Base-by-base conservation (phyloP, 2,113 vertebrate species). In the Heterotis niloticus region DNA sequence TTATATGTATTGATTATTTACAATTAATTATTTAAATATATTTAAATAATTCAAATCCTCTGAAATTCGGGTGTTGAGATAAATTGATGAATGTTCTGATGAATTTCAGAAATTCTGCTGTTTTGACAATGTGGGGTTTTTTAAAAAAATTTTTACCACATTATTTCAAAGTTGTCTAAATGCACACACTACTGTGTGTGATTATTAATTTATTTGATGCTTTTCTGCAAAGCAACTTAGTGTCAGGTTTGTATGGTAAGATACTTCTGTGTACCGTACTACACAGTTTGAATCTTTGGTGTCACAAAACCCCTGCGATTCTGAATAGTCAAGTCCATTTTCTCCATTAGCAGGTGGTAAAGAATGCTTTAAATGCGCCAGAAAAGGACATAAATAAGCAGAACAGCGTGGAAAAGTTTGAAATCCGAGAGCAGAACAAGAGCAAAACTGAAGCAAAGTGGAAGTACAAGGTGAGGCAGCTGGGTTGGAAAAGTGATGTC, bases 381-480 rank as follows among this genome's bases (percentile, higher is more conserved):
- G 95, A 91, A 82, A 98, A 96, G 87, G 96, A 98, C 82, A 82
- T 83, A 0, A 90, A 89, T 57, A 95, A 96, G 57, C 95, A 96
- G 88, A 97, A 96, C 18, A 94, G 95, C 0, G 83, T 93, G 82
- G 94, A 97, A 78, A 98, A 96, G 85, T 94, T 98, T 86, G 96
- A 98, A 88, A 91, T 95, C 69, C 94, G 96, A 84, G 97, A 98
- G 80, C 98, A 97, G 86, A 96, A 94, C 74, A 99, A 98, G 91
- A 96, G 93, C 90, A 98, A 98, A 93, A 96, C 95, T 0, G 96
- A 98, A 92, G 95, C 96, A 54, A 98, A 98, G 81, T 98, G 97
- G 98, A 98, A 99, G 85, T 99, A 99, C n/a, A 99, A 99, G 97
- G 98, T 98, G 90, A 87, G 83, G 5, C 52, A 52, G 66, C n/a